Conservation (phyloP, 1,140 invertebrate species). For the Spodoptera litura region DNA sequence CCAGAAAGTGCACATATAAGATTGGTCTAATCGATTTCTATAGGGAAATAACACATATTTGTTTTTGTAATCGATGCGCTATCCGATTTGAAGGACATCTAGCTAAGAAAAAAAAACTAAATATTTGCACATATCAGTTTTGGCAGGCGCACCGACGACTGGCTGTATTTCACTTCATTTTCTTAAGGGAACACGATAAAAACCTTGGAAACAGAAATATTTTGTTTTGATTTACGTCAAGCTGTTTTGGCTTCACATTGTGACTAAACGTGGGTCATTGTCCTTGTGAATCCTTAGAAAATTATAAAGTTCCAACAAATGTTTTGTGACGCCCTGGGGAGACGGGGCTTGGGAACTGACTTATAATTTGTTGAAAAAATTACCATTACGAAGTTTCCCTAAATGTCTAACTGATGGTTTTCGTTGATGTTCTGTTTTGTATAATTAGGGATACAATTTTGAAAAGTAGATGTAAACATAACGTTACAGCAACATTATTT, state of each 20-base stretch:
- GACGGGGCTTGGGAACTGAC: neutral
- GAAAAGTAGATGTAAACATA: neutral
- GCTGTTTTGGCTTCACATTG: neutral
- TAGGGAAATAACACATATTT: too few species aligned
- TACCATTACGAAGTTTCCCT: slow-evolving; percentile 6
- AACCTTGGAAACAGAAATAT: too few species aligned
- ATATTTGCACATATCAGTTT: too few species aligned
- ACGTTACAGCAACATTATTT: neutral
- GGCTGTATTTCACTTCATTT: too few species aligned
- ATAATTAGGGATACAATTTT: neutral
- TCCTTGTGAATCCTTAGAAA: slow-evolving; percentile 20
- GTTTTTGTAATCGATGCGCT: too few species aligned
- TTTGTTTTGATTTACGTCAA: too few species aligned
- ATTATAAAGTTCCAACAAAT: slow-evolving; percentile 11
- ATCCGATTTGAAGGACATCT: too few species aligned
- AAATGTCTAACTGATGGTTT: neutral
- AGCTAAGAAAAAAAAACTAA: too few species aligned
- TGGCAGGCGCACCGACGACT: too few species aligned
- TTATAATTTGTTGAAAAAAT: slow-evolving; percentile 14
- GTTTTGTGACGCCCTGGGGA: slow-evolving; percentile 20
- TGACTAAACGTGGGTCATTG: neutral
- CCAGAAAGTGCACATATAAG: too few species aligned
- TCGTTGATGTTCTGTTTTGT: neutral
- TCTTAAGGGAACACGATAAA: too few species aligned
- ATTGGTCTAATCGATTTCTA: too few species aligned